Evolutionary conservation across 2,113 vertebrate genomes (phyloP), one percentile per base, ranked within the genome.

Genomic region (Phylloscopus trochiloides): DNA sequence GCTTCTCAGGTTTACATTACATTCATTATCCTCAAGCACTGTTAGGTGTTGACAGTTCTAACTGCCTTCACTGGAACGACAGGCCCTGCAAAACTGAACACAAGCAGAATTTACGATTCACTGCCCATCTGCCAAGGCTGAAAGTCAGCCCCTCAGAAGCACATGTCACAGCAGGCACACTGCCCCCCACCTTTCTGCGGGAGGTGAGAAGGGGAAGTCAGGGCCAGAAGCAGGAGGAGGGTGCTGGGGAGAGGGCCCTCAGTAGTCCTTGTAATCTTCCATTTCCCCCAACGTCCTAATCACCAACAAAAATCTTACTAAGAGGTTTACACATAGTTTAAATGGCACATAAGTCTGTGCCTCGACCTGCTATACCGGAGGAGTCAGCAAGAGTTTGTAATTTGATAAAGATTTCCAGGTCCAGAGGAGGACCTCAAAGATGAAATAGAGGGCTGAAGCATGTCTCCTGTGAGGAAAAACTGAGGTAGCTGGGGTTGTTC

Each of bases 11-110:
- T 94, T 96, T 96, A 71, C 54, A 51, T 73, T 77, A 90, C 74
- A 82, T 84, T 92, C 87, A 95, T 97, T 95, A 96, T 91, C 88
- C 82, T 59, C 66, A 43, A 89, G 74, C 77, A 88, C 83, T 66
- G 84, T 40, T 86, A 81, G 66, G 83, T 90, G 92, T 55, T 95
- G 95, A 96, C 94, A 96, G 92, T 81, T 96, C 96, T 96, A 97
- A 94, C 95, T 79, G 93, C 90, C 66, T 96, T 93, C 72, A 7
- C 21, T 63, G 78, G 73, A 65, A 65, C 7, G 4, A 43, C 8
- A 3, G 84, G 42, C 71, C 61, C 61, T 80, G 61, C 25, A 54
- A 87, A 93, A 85, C 29, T 3, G 18, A 91, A 91, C 20, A 5
- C 3, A 3, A 29, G 24, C n/a, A 57, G 75, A 95, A 95, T 95